Conservation (phyloP, 2,113 vertebrate genomes). For the Haemorhous mexicanus region DNA sequence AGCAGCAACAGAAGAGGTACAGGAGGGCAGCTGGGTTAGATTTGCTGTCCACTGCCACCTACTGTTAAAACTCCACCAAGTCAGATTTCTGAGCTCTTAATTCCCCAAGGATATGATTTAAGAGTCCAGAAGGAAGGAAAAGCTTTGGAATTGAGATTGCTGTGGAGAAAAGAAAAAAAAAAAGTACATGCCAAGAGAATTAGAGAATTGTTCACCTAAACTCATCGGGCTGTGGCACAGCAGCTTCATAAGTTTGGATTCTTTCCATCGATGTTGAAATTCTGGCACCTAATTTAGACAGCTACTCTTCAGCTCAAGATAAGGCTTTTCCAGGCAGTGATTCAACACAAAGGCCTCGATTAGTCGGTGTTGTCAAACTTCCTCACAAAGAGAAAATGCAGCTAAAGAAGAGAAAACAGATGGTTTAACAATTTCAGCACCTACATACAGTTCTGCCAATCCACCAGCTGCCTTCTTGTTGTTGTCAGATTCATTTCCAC, state of each 20-base stretch:
- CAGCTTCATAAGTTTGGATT: neutral
- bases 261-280: neutral
- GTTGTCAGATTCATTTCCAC: neutral
- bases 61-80: neutral
- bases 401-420: neutral
- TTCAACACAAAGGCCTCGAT: neutral
- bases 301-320: neutral
- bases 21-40: neutral
- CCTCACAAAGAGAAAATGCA: neutral
- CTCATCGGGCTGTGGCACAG: neutral
- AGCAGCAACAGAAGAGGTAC: neutral
- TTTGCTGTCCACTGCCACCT: conserved; percentile 44
- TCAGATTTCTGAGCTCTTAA: neutral
- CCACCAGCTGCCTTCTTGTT: neutral
- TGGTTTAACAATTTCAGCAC: neutral
- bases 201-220: neutral
- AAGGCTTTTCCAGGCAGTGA: neutral
- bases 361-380: neutral
- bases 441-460: neutral
- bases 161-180: no score
- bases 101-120: neutral
- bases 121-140: neutral
- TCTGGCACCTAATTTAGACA: neutral
- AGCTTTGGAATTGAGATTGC: neutral
- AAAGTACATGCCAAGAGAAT: neutral